Evolutionary conservation across 2,888 invertebrate genomes (phyloP).

Genomic region (Bombylius major): DNA sequence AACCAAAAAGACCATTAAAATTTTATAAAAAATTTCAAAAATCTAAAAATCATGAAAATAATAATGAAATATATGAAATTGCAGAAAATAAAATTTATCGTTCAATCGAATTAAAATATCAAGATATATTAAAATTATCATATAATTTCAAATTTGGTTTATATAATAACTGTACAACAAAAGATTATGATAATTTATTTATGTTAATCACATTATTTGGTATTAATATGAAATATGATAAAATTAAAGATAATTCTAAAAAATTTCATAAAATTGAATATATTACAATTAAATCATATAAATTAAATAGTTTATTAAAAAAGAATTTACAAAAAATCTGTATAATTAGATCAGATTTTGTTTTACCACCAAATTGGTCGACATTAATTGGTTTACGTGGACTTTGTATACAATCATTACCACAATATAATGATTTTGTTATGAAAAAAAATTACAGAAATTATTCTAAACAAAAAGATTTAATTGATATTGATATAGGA

Average conservation of each 20-base stretch:
- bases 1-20: constrained; percentile 11
- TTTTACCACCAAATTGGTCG: constrained; percentile 27
- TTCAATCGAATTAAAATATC: constrained; percentile 16
- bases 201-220: neutral
- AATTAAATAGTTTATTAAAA: neutral
- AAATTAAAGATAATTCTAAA: no score
- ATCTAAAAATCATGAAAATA: neutral
- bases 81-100: constrained; percentile 10
- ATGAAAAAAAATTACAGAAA: neutral
- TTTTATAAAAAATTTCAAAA: constrained; percentile 2
- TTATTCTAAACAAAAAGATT: neutral
- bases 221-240: neutral
- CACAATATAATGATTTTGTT: neutral
- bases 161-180: neutral
- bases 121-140: constrained; percentile 27
- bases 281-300: neutral
- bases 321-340: neutral
- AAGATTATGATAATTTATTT: neutral
- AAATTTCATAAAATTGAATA: neutral
- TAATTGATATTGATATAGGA: constrained; percentile 10
- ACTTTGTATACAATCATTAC: constrained; percentile 21
- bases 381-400: constrained; percentile 29
- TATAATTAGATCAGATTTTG: neutral
- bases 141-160: constrained; percentile 20
- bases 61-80: neutral